Evolutionary conservation across 2,113 vertebrate genomes (phyloP), one percentile per base, ranked within the genome.

Genomic region (Hypocryptadius cinnamomeus): DNA sequence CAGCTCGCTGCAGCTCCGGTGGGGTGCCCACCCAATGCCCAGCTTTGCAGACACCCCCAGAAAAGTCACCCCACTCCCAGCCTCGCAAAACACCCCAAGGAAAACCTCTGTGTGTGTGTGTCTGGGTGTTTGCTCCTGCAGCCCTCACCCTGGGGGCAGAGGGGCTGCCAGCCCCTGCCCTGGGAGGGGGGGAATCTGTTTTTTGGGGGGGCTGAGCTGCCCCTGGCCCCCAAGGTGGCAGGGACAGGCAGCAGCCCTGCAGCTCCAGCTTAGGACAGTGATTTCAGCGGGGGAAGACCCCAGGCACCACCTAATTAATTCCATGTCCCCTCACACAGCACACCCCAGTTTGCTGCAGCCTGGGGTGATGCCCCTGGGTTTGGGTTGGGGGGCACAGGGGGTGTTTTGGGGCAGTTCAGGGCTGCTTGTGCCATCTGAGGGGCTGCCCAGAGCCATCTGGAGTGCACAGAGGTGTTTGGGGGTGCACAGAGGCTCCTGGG

Each of bases 271-370:
- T 6, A 28, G 71, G 25, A 25, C 24, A 27, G 25, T 7, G 56
- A 44, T 54, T 28, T 7, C 5, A 2, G 8, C 1, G 1, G 8
- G 23, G 8, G 13, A 50, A 64, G 8, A 37, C 14, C 23, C 30
- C 30, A 24, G 30, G 27, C 11, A 47, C 28, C 16, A 7, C 27
- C n/a, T 3, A 7, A 18, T 24, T 5, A 5, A n/a, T 24, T 6
- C 8, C 28, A 1, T 1, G 3, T 40, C 4, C 15, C 23, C 40
- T 5, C 14, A 4, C 15, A 2, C 6, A 14, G 17, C 18, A 40
- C 40, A 15, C 10, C 53, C 25, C 72, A 14, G 5, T 42, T 47
- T 21, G 57, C 73, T 71, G 68, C 68, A 60, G 56, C 4, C 4
- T 10, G 56, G 37, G 23, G 37, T 9, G 15, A 14, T 9, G 66